Evolutionary conservation across 2,113 vertebrate genomes (phyloP), one percentile per base, ranked within the genome.

Genomic region (Hippolais icterina): DNA sequence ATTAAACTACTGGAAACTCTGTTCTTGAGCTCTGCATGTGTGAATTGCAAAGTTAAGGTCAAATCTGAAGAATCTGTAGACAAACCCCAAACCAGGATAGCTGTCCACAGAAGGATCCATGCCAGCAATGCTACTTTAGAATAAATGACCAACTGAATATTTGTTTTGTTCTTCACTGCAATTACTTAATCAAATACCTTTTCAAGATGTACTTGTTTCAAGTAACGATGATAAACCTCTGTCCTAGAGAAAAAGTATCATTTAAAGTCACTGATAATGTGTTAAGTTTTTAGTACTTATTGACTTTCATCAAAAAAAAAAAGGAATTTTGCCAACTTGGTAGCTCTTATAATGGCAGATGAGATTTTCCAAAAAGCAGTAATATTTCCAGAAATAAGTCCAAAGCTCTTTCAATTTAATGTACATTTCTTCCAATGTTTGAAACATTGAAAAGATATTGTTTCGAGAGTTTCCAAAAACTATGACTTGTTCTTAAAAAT

Each of bases 361-460:
- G 18, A 78, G 6, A 35, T 16, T 66, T 63, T n/a, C 15, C 0
- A 22, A 19, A 71, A 72, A 56, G 0, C 4, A 19, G 2, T 14
- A 33, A 16, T 42, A 28, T 57, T 87, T 84, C 23, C 49, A 70
- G 2, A n/a, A 87, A 78, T 25, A 81, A 35, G 24, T 13, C 15
- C 1, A 75, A 81, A 37, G 0, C 6, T 74, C 14, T 44, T 87
- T 81, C 11, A 33, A 21, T 70, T 50, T 75, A 35, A 16, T 70
- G 6, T 6, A 2, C 1, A 5, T 28, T 82, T 42, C 50, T 70
- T 23, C 17, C 21, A 39, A 6, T 47, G 27, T 72, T 71, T 75
- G 1, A 13, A 59, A 64, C 11, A 29, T 21, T 8, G 3, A 50
- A 78, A 63, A 64, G 4, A 41, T 4, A 35, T 27, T 44, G 4